Conservation (phyloP, 2,113 vertebrate species). For the Dolichallabes microphthalmus region DNA sequence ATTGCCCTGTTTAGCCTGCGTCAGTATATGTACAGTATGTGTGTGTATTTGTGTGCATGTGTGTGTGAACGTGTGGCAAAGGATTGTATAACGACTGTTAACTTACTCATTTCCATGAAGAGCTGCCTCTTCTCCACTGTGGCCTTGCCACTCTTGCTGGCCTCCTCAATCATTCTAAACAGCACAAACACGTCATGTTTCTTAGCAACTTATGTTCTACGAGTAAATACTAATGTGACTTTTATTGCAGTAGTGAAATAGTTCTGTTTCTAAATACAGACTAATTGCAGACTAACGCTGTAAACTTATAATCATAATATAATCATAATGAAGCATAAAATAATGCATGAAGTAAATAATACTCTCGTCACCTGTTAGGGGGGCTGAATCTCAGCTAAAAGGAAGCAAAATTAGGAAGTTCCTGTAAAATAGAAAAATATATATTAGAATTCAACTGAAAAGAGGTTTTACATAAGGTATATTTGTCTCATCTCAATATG, state of each 20-base stretch:
- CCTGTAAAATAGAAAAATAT: constrained; percentile 55
- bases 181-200: constrained; percentile 52
- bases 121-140: constrained; percentile 99
- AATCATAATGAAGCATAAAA: neutral
- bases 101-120: constrained; percentile 99
- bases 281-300: neutral
- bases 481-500: neutral
- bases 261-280: neutral
- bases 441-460: neutral
- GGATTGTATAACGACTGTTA: constrained; percentile 40
- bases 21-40: neutral
- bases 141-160: constrained; percentile 88
- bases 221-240: neutral
- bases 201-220: neutral
- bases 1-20: neutral
- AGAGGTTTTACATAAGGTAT: neutral
- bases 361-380: constrained; percentile 61
- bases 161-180: constrained; percentile 96
- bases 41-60: neutral
- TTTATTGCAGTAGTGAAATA: neutral
- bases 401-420: constrained; percentile 52
- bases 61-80: neutral
- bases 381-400: constrained; percentile 60
- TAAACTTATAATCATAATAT: neutral
- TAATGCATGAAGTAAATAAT: neutral